Evolutionary conservation across 2,797 vertebrate species (phyloP), one percentile per base, ranked within the genome.

Genomic region (Dryobates pubescens): DNA sequence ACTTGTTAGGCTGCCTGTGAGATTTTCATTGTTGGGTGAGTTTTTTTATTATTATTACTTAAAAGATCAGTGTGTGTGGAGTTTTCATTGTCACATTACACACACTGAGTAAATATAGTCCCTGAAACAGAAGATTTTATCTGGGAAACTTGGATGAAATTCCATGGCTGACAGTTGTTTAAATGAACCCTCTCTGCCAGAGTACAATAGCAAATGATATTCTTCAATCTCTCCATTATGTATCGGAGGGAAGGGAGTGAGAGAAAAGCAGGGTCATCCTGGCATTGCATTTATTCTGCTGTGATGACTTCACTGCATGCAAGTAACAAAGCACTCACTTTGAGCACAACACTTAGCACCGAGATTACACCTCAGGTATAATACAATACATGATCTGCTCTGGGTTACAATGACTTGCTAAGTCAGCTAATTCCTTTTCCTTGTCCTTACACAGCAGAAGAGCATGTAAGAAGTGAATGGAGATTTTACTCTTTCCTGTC

Each of bases 41-140:
- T 57, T 41, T 59, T 61, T 65, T n/a, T 64, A 22, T 57, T 32
- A 43, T 71, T 82, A n/a, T 71, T 86, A 76, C 73, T 86, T 90
- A 58, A 86, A 90, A 93, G 79, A 51, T 64, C 20, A 13, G 6
- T 4, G 23, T 0, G 0, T 16, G 34, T 32, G 27, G 71, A 81
- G 49, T 79, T 94, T 94, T 91, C 79, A 61, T 56, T 92, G 87
- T 93, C 30, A 70, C n/a, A 20, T 86, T 94, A 81, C 90, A 81
- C 64, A 89, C 30, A 5, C 27, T 4, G 63, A 63, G 57, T 77
- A 94, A 94, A 96, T 76, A 79, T 3, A 92, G 59, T 34, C 61
- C 67, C 54, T 56, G 71, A 81, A 89, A 70, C 47, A 64, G 79
- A 54, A 96, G 95, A 93, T 96, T 82, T 68, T 92, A 82, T 89